Evolutionary conservation across 2,888 invertebrate species (phyloP).

Genomic region (Eugnorisma glareosa): DNA sequence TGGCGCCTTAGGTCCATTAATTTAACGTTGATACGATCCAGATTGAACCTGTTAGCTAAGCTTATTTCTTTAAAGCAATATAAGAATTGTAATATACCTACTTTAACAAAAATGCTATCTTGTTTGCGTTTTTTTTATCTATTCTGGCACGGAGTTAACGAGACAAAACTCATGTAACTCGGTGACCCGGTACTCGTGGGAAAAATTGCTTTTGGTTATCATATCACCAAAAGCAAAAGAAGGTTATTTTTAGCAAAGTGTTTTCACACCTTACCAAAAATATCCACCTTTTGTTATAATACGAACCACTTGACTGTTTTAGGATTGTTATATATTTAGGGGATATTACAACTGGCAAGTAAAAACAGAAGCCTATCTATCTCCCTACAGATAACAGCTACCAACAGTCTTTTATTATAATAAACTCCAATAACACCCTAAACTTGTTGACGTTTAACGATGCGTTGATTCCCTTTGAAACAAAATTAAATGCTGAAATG

Average conservation of each 20-base stretch:
- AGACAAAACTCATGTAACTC: conserved; percentile 48
- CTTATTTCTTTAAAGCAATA: conserved; percentile 7
- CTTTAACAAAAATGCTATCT: no score
- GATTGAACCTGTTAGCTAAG: background rate
- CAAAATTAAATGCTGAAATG: no score
- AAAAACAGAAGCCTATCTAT: background rate
- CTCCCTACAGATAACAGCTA: background rate
- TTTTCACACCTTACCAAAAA: background rate
- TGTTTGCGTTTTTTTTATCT: conserved; percentile 46
- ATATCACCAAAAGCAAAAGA: background rate
- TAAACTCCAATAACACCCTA: background rate
- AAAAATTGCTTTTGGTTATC: conserved; percentile 23
- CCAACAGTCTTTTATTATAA: background rate
- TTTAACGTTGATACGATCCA: conserved; percentile 10
- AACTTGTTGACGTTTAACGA: no score
- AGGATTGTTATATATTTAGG: background rate
- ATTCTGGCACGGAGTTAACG: conserved; percentile 25
- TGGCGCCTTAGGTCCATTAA: background rate
- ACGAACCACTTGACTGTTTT: background rate
- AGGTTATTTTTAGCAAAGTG: no score
- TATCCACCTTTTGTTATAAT: background rate
- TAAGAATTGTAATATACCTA: no score
- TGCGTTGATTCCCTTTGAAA: no score
- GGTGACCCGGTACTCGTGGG: conserved; percentile 42
- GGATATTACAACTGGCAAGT: background rate